Base-by-base conservation (phyloP, 2,797 vertebrate genomes). In the Acanthurus tractus region DNA sequence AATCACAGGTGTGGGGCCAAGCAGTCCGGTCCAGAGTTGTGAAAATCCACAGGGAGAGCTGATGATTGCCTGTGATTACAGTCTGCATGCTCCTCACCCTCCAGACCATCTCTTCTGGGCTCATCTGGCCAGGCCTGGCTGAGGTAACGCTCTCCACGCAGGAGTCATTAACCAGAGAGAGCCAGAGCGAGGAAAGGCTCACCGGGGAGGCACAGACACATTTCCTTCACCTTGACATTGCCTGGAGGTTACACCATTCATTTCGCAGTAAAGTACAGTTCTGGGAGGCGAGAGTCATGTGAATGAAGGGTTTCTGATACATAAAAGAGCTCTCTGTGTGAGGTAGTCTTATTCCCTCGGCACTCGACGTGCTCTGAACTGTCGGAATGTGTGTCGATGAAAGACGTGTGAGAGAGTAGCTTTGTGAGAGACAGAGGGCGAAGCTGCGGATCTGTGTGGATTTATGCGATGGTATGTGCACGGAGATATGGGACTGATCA, bases 31-130 rank as follows among this genome's bases (percentile, higher is more conserved):
- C 81, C 59, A 70, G 79, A 85, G 83, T 2, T 67, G 77, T 76
- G 64, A 74, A 87, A 81, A 86, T 89, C 86, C 83, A 74, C 76
- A 8, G 81, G 82, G 85, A 81, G 83, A 85, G 81, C 77, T 55
- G 86, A 90, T 93, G 93, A 94, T 92, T 94, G 92, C 83, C 86
- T 92, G 86, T 94, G 92, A 94, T 94, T 93, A 93, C 90, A 86
- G 87, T 63, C 83, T 76, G 83, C 55, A 64, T 84, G 74, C 77
- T 62, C 73, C 64, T 55, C 69, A 50, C 54, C 65, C 54, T 44
- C 62, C 62, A 2, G 45, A 82, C 84, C 87, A 68, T 71, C 88
- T 87, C 87, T 78, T 90, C 79, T 80, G 83, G 87, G 90, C 86
- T 93, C 88, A 88, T 90, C 84, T 90, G 89, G 82, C 56, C 76